Base-by-base conservation (phyloP, 1,140 invertebrate genomes). In the Cryptotermes secundus region DNA sequence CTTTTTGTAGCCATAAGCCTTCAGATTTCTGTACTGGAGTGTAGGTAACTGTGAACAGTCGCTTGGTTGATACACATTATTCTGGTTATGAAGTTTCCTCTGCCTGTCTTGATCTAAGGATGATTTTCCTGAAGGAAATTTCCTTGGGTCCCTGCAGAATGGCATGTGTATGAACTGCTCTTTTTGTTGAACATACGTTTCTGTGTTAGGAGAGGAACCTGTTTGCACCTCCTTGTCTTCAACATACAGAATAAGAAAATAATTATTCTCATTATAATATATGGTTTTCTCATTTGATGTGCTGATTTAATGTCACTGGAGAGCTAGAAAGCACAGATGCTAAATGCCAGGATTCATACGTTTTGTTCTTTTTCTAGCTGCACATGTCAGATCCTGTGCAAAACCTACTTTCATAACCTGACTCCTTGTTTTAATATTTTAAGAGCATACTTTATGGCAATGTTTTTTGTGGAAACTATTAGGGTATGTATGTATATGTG, bases 61-160 rank as follows among this genome's bases (percentile, higher is more conserved):
- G n/a, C 4, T 72, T n/a, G 7, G 26, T 31, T 72, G 9, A 72
- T 26, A n/a, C 10, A 14, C 26, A 72, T 10, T 6, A 14, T 9
- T n/a, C 10, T n/a, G 26, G 59, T 31, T 72, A 72, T 14, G 19
- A 42, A 1, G 26, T 53, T 14, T 38, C 6, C 82, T 45, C 1
- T n/a, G 45, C 34, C 42, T 31, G 6, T 83, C 72, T 26, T 79
- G 45, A 45, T 49, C 49, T 42, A 79, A 45, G 80, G 22, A 16
- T 31, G 31, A 38, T 59, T 82, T 82, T 38, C 42, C 35, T 49
- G 81, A 34, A 19, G 14, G 7, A 26, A 82, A 9, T 53, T 80
- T 26, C 24, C 49, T 88, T 22, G 91, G 91, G 86, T 92, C 92
- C 87, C 92, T 89, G 87, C 89, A 90, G 88, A 90, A 92, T 19